These are phyloP conservation scores for Zosterops hypoxanthus DNA, from an alignment of 2,113 vertebrate species.

Conservation along the genomic window DNA sequence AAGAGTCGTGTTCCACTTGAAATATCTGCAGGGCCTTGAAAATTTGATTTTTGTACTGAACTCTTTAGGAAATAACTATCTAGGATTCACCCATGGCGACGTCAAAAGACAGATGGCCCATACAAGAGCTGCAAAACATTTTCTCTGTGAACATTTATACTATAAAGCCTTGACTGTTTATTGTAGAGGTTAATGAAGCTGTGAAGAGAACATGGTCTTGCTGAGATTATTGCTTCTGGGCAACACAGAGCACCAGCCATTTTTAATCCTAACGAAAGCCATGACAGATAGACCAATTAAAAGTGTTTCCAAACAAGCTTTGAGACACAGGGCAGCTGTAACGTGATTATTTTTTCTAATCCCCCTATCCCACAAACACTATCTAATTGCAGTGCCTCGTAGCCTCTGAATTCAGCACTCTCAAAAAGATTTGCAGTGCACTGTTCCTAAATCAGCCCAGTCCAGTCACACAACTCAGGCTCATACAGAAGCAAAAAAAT, in stretches of 20 bases:
- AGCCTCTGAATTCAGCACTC: neutral
- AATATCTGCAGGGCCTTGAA: neutral
- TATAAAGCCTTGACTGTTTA: neutral
- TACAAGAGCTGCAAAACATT: neutral
- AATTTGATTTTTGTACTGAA: neutral
- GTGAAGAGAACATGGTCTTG: constrained; percentile 32
- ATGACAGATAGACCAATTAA: constrained; percentile 62
- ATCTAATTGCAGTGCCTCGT: neutral
- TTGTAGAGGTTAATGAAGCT: constrained; percentile 57
- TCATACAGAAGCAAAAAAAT: neutral
- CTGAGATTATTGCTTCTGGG: constrained; percentile 56
- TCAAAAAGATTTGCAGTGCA: neutral
- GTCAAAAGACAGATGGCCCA: neutral
- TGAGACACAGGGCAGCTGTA: constrained; percentile 33
- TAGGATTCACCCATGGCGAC: neutral
- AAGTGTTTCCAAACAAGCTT: constrained; percentile 54
- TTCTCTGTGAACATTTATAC: neutral
- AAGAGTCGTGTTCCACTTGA: neutral
- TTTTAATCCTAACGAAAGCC: constrained; percentile 40
- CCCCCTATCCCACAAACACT: neutral
- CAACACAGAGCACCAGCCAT: neutral
- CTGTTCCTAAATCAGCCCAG: neutral
- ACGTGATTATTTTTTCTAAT: constrained; percentile 7
- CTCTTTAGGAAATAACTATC: neutral
- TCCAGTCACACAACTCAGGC: neutral